Conservation (phyloP, 30 jellyfish, hydroid and myxozoan species). For the Pseudorhiza aurosa region DNA sequence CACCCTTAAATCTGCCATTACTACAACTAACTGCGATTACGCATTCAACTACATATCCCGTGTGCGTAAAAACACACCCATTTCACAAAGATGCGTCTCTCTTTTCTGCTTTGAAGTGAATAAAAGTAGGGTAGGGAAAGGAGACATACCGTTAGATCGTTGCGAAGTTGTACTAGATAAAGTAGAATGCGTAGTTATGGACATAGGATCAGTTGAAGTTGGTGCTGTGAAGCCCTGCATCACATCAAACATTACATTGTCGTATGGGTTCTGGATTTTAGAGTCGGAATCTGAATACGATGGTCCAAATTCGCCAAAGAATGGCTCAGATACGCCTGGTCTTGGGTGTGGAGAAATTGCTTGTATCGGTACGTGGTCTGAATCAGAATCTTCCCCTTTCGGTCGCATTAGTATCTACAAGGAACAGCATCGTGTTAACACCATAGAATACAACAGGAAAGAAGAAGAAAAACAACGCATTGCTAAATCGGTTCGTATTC, state of each 20-base stretch:
- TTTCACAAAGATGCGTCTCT: too few relatives aligned
- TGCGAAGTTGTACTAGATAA: constrained; percentile 21
- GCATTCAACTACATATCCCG: too few relatives aligned
- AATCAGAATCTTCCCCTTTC: constrained; percentile 58
- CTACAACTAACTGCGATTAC: too few relatives aligned
- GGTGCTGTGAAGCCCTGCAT: constrained; percentile 41
- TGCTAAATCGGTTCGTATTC: too few relatives aligned
- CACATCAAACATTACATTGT: constrained; percentile 17
- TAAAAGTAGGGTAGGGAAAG: too few relatives aligned
- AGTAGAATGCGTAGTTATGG: constrained; percentile 2
- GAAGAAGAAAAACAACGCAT: too few relatives aligned
- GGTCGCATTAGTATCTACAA: constrained; percentile 44
- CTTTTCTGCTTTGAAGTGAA: too few relatives aligned
- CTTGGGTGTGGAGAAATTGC: constrained; percentile 78
- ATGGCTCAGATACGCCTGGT: constrained; percentile 55
- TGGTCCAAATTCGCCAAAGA: constrained; percentile 27
- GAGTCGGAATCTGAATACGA: constrained; percentile 25
- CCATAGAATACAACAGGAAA: too few relatives aligned
- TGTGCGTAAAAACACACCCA: too few relatives aligned
- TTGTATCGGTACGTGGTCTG: constrained; percentile 75
- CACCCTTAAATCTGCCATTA: too few relatives aligned
- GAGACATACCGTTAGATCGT: constrained; percentile 34
- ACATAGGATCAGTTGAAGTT: background rate
- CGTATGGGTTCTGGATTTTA: constrained; percentile 62
- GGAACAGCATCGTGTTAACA: too few relatives aligned